These are phyloP conservation scores for Panulirus ornatus DNA, from an alignment of 1,140 invertebrate species.

Conservation along the genomic window DNA sequence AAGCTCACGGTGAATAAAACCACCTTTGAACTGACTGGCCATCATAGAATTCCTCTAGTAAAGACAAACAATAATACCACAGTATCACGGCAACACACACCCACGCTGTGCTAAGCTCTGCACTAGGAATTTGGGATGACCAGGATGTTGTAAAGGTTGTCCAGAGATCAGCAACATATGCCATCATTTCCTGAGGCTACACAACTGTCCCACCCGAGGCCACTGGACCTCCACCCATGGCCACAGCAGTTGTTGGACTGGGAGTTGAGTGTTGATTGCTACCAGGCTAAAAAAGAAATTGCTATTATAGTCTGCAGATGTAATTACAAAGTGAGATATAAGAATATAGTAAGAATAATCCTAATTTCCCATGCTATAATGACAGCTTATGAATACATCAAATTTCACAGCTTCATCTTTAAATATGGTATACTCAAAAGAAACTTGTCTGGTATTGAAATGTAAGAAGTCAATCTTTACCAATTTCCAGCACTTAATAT, in stretches of 20 bases:
- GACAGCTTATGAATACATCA: too few species aligned
- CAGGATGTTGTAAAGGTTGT: not conserved
- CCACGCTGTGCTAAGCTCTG: not conserved
- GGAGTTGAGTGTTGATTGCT: slow-evolving; percentile 67
- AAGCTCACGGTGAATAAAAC: not conserved
- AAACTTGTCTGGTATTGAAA: too few species aligned
- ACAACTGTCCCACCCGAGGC: slow-evolving; percentile 67
- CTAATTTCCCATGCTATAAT: too few species aligned
- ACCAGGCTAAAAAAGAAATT: slow-evolving; percentile 54
- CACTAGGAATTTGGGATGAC: not conserved
- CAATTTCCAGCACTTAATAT: too few species aligned
- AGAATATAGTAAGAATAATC: too few species aligned
- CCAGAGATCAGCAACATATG: not conserved
- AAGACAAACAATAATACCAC: not conserved
- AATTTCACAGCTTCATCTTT: too few species aligned
- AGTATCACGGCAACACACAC: slow-evolving; percentile 12
- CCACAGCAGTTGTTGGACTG: slow-evolving; percentile 66
- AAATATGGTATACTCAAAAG: too few species aligned
- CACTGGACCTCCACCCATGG: slow-evolving; percentile 67
- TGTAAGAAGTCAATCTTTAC: too few species aligned
- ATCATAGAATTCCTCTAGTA: not conserved
- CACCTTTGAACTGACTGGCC: slow-evolving; percentile 5
- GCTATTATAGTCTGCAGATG: not conserved
- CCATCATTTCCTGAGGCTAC: slow-evolving; percentile 49
- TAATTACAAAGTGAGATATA: too few species aligned